phyloP scores from a whole-genome alignment of 2,888 invertebrate genomes.

The Thysanoteuthis rhombus region DNA sequence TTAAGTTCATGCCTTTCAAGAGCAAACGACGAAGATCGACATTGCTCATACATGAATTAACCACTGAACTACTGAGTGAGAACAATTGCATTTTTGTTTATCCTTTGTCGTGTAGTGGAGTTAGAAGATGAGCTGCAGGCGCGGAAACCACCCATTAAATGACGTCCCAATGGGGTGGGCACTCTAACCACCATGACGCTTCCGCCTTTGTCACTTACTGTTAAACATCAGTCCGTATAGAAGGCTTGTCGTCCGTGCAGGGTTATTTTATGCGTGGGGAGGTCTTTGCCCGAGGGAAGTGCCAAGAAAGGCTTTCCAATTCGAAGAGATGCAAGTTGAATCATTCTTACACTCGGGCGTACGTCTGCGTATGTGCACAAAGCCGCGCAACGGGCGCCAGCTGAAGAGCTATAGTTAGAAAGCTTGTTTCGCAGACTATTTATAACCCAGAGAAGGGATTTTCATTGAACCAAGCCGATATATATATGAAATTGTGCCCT shows the following conservation, averaged over 20 bases:
- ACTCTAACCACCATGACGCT: not conserved
- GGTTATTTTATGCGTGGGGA: not conserved
- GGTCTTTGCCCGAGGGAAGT: not conserved
- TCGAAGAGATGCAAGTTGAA: not conserved
- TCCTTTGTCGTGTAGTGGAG: not conserved
- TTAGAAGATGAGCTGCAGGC: not conserved
- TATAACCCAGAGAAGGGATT: too few species aligned
- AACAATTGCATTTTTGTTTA: not conserved
- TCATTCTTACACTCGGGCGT: not conserved
- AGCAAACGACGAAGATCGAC: too few species aligned
- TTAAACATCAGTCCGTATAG: not conserved
- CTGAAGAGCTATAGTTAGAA: not conserved
- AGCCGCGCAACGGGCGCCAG: not conserved
- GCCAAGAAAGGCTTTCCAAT: not conserved
- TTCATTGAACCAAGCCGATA: too few species aligned
- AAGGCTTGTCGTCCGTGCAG: not conserved
- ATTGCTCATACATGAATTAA: too few species aligned
- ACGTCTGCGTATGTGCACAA: not conserved
- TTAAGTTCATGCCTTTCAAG: too few species aligned
- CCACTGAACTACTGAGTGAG: not conserved
- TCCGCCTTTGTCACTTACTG: not conserved
- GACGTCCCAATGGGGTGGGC: not conserved
- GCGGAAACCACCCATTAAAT: not conserved
- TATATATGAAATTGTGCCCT: too few species aligned
- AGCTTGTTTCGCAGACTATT: too few species aligned